Evolutionary conservation across 2,888 invertebrate species (phyloP), one percentile per base, ranked within the genome.

Genomic region (Diaperis boleti): DNA sequence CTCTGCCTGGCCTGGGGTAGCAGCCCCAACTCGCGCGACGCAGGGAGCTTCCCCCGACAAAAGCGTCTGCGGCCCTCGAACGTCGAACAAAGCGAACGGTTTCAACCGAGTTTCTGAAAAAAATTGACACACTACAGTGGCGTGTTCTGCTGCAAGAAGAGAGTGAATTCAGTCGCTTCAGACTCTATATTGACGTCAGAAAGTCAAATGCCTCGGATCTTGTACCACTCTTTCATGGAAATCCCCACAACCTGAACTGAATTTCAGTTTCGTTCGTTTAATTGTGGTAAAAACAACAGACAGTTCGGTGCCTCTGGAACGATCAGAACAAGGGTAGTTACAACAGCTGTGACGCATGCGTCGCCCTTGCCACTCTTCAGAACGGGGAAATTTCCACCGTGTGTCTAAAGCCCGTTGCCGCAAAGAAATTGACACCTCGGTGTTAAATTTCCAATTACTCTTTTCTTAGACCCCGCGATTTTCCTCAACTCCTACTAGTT

Each of bases 1-100:
- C 61, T 62, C 65, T 64, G 67, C 64, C 65, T 64, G 67, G 52
- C 54, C 45, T 57, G 64, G 67, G 69, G 69, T 66, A 62, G 66
- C 67, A 59, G 67, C 65, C 69, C 70, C 18, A 55, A 59, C 59
- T 62, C 60, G 54, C 49, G 37, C 42, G 37, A 59, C 45, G 42
- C 52, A 54, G 59, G 63, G 57, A 55, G 41, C 55, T 55, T 60
- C 64, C 60, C 63, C 52, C 59, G 31, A 42, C 41, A 55, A 60
- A 64, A 59, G 63, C 60, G 49, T 26, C 59, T 13, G 59, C 41
- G 29, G 59, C 29, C 11, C 59, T 31, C 39, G 45, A 56, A 56
- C 45, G n/a, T n/a, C n/a, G n/a, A n/a, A n/a, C n/a, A n/a, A n/a
- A n/a, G n/a, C n/a, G n/a, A n/a, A n/a, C n/a, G n/a, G n/a, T n/a